Evolutionary conservation across 2,797 vertebrate genomes (phyloP).

Genomic region (Myripristis murdjan): DNA sequence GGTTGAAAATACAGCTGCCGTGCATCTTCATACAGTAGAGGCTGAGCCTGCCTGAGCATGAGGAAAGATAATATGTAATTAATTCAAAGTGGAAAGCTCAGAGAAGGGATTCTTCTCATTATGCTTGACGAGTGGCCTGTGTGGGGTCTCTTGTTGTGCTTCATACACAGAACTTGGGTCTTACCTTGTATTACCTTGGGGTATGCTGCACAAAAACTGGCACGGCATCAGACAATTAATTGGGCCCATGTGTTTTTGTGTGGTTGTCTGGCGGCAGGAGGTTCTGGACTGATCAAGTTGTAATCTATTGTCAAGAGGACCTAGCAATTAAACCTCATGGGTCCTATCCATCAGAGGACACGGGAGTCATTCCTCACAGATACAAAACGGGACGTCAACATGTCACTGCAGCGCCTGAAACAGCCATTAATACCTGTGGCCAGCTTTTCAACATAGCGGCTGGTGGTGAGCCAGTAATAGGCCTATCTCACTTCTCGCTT

Average conservation of each 20-base stretch:
- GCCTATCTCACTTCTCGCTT: no score
- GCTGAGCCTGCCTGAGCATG: not conserved
- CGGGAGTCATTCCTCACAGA: slow-evolving; percentile 37
- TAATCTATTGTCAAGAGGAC: slow-evolving; percentile 15
- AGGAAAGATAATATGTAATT: not conserved
- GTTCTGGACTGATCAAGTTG: slow-evolving; percentile 42
- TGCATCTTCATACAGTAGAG: not conserved
- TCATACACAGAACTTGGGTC: not conserved
- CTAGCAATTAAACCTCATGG: slow-evolving; percentile 49
- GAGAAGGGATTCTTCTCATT: not conserved
- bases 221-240: slow-evolving; percentile 15
- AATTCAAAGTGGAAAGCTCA: not conserved
- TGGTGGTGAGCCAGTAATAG: not conserved
- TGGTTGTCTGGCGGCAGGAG: slow-evolving; percentile 18
- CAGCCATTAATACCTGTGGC: slow-evolving; percentile 29
- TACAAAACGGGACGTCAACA: slow-evolving; percentile 34
- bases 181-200: not conserved
- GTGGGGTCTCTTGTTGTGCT: not conserved
- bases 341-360: slow-evolving; percentile 34
- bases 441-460: not conserved
- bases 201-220: not conserved
- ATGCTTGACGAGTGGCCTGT: not conserved
- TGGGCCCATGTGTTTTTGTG: slow-evolving; percentile 10
- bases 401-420: slow-evolving; percentile 21
- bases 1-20: no score